Percentiles rank a stretch among this genome's conserved stretches.
Conservation (phyloP, 2,797 vertebrate genomes). For the Pangasius krempfi region DNA sequence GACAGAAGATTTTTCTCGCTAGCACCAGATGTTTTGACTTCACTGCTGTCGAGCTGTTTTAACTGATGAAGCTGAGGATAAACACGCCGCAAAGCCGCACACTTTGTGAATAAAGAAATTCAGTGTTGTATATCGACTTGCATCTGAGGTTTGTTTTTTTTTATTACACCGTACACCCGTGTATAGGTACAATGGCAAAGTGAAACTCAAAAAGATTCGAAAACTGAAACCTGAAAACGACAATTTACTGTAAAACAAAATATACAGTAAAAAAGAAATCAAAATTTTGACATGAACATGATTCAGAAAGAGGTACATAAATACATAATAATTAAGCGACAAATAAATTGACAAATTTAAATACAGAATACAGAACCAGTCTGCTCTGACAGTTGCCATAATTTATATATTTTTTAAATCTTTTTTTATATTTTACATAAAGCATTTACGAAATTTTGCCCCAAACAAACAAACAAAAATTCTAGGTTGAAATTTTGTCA, state of each 20-base stretch:
- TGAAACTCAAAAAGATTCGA: background rate
- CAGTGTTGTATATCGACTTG: background rate
- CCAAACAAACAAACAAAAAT: background rate
- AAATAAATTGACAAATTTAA: background rate
- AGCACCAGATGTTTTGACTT: background rate
- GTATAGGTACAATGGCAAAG: background rate
- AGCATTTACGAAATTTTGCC: background rate
- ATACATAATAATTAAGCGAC: background rate
- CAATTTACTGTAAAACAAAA: background rate
- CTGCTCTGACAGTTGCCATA: background rate
- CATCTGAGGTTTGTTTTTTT: background rate
- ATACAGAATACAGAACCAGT: conserved; percentile 7
- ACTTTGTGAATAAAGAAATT: background rate
- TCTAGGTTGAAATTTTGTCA: background rate
- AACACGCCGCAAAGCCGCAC: background rate
- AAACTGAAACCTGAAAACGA: background rate
- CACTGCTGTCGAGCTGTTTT: background rate
- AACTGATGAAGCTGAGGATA: background rate
- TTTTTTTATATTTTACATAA: background rate
- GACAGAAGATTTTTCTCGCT: background rate
- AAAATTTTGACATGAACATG: background rate
- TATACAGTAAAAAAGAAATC: background rate
- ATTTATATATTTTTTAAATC: background rate
- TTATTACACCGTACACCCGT: background rate
- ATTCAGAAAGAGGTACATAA: background rate